Percentiles rank a stretch among this genome's conserved stretches.
These are phyloP conservation scores for Acanthiza pusilla DNA, from an alignment of 2,797 vertebrate genomes.

Conservation along the genomic window DNA sequence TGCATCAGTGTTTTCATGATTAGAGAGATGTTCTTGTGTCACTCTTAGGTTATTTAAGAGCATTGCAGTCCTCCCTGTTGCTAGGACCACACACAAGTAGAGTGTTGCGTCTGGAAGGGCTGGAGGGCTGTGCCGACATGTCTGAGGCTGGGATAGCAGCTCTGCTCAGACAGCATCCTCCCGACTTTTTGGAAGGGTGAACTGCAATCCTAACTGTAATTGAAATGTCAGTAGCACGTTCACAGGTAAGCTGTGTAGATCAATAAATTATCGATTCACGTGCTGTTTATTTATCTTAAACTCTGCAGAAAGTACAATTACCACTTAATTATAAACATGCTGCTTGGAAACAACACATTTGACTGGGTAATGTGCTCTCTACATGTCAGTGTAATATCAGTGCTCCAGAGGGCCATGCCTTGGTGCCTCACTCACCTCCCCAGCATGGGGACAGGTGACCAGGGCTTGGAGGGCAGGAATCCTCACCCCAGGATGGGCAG, in stretches of 20 bases:
- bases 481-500: not conserved
- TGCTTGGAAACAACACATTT: slow-evolving; percentile 55
- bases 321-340: slow-evolving; percentile 72
- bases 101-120: not conserved
- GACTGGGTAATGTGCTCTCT: slow-evolving; percentile 20
- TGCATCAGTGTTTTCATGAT: not conserved
- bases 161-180: slow-evolving; percentile 9
- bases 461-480: not conserved
- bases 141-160: not conserved
- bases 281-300: slow-evolving; percentile 69
- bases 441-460: not conserved
- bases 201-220: slow-evolving; percentile 43
- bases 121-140: not conserved
- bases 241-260: slow-evolving; percentile 67
- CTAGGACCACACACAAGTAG: not conserved
- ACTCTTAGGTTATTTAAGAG: not conserved
- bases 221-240: slow-evolving; percentile 59
- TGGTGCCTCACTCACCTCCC: not conserved
- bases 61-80: not conserved
- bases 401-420: not conserved
- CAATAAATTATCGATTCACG: slow-evolving; percentile 69
- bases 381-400: not conserved
- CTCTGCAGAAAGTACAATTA: slow-evolving; percentile 69
- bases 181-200: slow-evolving; percentile 28
- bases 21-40: not conserved